Conservation (phyloP, 2,888 invertebrate genomes). For the Polietes domitor region DNA sequence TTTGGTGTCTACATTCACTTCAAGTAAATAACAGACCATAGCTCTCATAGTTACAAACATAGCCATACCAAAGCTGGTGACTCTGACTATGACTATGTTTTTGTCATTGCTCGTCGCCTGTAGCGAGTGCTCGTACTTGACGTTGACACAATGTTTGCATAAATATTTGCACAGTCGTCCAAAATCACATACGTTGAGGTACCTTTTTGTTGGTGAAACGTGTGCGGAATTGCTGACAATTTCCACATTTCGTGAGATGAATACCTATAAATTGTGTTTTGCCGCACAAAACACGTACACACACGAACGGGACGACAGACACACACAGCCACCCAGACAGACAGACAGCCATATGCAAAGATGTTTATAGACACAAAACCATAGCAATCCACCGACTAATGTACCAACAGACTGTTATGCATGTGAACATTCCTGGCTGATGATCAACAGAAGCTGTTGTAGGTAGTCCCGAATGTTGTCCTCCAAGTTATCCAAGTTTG, state of each 20-base stretch:
- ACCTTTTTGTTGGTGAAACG: slow-evolving; percentile 16
- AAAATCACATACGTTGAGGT: slow-evolving; percentile 6
- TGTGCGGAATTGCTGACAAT: slow-evolving; percentile 47
- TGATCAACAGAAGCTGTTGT: no score
- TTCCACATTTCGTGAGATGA: slow-evolving; percentile 41
- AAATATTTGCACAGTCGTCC: neutral
- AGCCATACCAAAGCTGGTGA: no score
- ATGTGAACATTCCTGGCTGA: slow-evolving; percentile 5
- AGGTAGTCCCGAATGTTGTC: neutral
- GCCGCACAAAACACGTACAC: neutral
- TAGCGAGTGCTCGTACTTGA: neutral
- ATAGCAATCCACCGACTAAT: neutral
- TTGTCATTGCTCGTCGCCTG: neutral
- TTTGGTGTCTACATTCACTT: no score
- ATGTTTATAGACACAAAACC: neutral
- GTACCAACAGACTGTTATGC: neutral
- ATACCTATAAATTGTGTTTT: slow-evolving; percentile 31
- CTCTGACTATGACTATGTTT: no score
- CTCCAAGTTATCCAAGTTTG: neutral
- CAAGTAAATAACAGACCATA: no score
- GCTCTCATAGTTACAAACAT: no score
- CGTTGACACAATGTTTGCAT: slow-evolving; percentile 8
- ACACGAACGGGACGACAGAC: neutral
- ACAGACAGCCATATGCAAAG: no score
- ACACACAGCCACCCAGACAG: no score